A percentile compares a stretch with the other conserved stretches of the same genome.
Conservation (phyloP, 2,888 invertebrate genomes). For the Byasa hedistus region DNA sequence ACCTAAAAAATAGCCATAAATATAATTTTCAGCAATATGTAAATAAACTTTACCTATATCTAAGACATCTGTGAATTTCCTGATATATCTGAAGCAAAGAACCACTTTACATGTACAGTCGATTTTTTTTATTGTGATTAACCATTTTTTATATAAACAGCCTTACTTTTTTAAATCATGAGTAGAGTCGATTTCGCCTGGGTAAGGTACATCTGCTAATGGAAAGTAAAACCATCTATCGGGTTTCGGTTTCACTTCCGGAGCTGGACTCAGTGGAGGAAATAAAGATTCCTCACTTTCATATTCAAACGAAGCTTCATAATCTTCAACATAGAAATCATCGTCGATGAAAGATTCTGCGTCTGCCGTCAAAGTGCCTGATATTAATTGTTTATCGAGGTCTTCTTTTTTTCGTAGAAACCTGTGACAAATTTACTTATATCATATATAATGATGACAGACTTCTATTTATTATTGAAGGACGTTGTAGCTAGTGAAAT, state of each 20-base stretch:
- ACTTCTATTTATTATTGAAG: neutral
- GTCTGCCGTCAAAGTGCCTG: slow-evolving; percentile 25
- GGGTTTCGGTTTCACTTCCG: slow-evolving; percentile 34
- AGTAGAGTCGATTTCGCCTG: slow-evolving; percentile 61
- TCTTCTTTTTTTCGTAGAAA: slow-evolving; percentile 60
- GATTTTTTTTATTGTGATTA: too few species aligned
- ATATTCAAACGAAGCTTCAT: slow-evolving; percentile 44
- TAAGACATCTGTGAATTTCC: too few species aligned
- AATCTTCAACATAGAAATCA: slow-evolving; percentile 60
- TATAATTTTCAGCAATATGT: neutral
- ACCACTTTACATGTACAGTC: too few species aligned
- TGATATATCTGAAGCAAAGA: too few species aligned
- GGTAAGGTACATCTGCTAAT: slow-evolving; percentile 64
- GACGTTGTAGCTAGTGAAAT: too few species aligned
- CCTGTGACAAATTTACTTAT: slow-evolving; percentile 37
- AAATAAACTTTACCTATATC: neutral
- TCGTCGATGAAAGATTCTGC: slow-evolving; percentile 30
- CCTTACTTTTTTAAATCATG: slow-evolving; percentile 63
- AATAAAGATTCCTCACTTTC: slow-evolving; percentile 49
- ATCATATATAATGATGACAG: neutral
- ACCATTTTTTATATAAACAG: neutral
- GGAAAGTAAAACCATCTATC: slow-evolving; percentile 57
- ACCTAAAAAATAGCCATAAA: slow-evolving; percentile 41
- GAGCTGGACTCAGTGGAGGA: slow-evolving; percentile 3
- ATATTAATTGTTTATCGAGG: slow-evolving; percentile 51